These are phyloP conservation scores for Tragopan temminckii DNA, from an alignment of 2,797 vertebrate species.

Conservation along the genomic window DNA sequence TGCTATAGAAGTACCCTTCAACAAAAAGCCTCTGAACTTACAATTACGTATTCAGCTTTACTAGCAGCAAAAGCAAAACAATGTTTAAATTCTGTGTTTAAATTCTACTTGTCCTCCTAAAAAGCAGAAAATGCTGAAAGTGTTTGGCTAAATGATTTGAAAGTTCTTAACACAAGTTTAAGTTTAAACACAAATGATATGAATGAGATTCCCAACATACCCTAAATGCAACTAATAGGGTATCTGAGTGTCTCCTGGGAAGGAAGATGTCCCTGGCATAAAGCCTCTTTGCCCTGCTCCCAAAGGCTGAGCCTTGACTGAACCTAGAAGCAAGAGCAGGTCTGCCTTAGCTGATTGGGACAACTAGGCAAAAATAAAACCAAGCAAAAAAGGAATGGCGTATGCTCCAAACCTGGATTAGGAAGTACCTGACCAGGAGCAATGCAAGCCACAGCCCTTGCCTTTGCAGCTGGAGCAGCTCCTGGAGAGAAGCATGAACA, in stretches of 20 bases:
- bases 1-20: neutral
- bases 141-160: neutral
- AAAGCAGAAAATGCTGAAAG: neutral
- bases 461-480: neutral
- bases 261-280: neutral
- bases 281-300: neutral
- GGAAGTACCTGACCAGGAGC: neutral
- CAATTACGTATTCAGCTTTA: neutral
- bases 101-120: neutral
- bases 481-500: neutral
- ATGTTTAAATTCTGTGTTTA: neutral
- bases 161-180: neutral
- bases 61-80: neutral
- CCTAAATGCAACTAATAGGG: neutral
- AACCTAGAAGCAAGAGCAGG: neutral
- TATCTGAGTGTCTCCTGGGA: neutral
- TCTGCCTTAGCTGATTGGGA: rapidly evolving
- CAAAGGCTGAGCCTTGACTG: neutral
- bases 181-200: neutral
- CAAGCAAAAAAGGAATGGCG: neutral
- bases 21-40: neutral
- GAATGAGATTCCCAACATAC: neutral
- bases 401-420: neutral
- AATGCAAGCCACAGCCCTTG: neutral
- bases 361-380: neutral